A percentile compares a stretch with the other conserved stretches of the same genome.
These are phyloP conservation scores for Sprattus sprattus DNA, from an alignment of 2,113 vertebrate genomes.

Conservation along the genomic window DNA sequence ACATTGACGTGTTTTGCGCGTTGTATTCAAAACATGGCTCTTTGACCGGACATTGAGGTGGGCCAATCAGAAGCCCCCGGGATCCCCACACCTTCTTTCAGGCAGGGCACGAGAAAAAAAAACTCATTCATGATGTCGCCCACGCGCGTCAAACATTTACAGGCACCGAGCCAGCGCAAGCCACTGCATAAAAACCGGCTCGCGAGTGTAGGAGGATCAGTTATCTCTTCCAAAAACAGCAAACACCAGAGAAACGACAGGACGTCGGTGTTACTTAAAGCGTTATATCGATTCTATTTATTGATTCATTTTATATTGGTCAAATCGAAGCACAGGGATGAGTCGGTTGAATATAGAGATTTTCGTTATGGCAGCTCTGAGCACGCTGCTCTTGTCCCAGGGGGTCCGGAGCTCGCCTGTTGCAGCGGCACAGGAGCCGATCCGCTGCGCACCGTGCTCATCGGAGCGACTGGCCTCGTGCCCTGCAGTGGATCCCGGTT, in stretches of 20 bases:
- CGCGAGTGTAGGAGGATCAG: constrained; percentile 61
- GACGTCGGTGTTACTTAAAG: constrained; percentile 43
- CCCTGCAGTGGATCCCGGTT: constrained; percentile 75
- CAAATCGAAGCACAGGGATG: constrained; percentile 34
- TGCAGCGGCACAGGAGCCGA: constrained; percentile 62
- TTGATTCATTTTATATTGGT: constrained; percentile 39
- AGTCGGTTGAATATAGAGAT: constrained; percentile 60
- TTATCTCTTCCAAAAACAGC: constrained; percentile 53
- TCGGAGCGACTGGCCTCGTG: constrained; percentile 78
- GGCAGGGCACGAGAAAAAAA: constrained; percentile 52
- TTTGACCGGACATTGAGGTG: neutral
- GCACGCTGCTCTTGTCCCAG: constrained; percentile 61
- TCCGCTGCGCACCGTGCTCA: constrained; percentile 84
- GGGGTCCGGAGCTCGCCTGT: constrained; percentile 52
- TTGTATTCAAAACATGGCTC: constrained; percentile 62
- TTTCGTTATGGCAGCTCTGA: constrained; percentile 59
- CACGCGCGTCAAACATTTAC: constrained; percentile 77
- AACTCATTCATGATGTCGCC: constrained; percentile 68
- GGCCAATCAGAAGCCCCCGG: constrained; percentile 68
- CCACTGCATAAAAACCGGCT: constrained; percentile 74
- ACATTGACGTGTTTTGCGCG: constrained; percentile 66
- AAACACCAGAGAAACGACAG: constrained; percentile 34
- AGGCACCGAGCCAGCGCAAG: constrained; percentile 44
- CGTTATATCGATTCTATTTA: constrained; percentile 44
- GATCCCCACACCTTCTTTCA: constrained; percentile 75